phyloP scores from a whole-genome alignment of 2,888 invertebrate species.

The Erebia aethiops region DNA sequence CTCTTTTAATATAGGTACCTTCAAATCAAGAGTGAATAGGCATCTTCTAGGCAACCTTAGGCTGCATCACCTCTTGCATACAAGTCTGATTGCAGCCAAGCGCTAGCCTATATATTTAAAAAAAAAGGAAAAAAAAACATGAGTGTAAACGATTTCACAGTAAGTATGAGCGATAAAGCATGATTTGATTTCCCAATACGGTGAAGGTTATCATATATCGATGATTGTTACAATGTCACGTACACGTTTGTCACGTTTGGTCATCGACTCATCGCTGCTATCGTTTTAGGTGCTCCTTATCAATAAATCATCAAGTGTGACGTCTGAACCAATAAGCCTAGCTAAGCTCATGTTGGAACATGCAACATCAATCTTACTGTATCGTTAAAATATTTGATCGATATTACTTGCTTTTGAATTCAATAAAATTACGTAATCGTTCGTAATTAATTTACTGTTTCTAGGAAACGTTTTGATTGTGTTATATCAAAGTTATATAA shows the following conservation, averaged over 20 bases:
- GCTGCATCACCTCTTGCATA: no score
- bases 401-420: background rate
- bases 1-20: no score
- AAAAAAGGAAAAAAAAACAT: no score
- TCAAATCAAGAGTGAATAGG: no score
- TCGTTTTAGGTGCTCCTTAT: background rate
- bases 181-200: conserved; percentile 27
- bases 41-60: no score
- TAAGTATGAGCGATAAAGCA: conserved; percentile 26
- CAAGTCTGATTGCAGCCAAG: no score
- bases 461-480: background rate
- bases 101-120: no score
- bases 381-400: background rate
- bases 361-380: background rate
- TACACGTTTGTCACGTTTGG: conserved; percentile 32
- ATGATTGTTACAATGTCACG: conserved; percentile 28
- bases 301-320: background rate
- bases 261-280: conserved; percentile 2
- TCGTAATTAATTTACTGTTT: background rate
- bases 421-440: background rate
- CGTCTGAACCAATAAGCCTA: background rate
- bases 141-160: conserved; percentile 23
- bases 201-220: conserved; percentile 5
- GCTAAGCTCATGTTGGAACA: background rate
- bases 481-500: background rate